These are phyloP conservation scores for Sarcophaga subvicina DNA, from an alignment of 2,888 invertebrate genomes.

Conservation along the genomic window DNA sequence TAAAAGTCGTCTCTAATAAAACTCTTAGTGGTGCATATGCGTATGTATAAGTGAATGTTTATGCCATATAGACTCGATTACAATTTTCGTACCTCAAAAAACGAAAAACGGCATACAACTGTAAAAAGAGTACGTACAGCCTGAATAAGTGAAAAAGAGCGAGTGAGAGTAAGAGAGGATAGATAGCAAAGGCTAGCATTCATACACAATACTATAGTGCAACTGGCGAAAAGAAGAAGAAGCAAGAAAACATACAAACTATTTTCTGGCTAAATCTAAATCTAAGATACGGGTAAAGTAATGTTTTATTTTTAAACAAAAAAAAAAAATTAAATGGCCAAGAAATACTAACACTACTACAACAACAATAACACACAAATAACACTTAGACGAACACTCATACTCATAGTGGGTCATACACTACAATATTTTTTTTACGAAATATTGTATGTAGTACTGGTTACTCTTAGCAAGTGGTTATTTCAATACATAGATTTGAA, in stretches of 20 bases:
- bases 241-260: background rate
- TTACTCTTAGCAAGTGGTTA: too few species aligned
- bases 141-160: constrained; percentile 16
- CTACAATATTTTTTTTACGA: background rate
- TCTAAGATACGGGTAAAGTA: constrained; percentile 61
- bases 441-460: background rate
- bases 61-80: constrained; percentile 31
- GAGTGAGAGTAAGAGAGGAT: background rate
- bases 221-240: background rate
- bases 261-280: constrained; percentile 50
- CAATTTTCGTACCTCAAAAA: background rate
- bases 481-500: too few species aligned
- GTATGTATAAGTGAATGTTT: constrained; percentile 38
- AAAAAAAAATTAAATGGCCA: too few species aligned
- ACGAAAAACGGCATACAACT: background rate
- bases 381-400: background rate
- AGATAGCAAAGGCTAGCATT: too few species aligned
- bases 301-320: constrained; percentile 15
- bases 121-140: constrained; percentile 31
- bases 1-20: constrained; percentile 43
- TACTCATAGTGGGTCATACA: background rate
- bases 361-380: too few species aligned
- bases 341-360: too few species aligned
- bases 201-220: background rate
- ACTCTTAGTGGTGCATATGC: constrained; percentile 13